phyloP scores from a whole-genome alignment of 2,797 vertebrate species.

The Neosalanx taihuensis region DNA sequence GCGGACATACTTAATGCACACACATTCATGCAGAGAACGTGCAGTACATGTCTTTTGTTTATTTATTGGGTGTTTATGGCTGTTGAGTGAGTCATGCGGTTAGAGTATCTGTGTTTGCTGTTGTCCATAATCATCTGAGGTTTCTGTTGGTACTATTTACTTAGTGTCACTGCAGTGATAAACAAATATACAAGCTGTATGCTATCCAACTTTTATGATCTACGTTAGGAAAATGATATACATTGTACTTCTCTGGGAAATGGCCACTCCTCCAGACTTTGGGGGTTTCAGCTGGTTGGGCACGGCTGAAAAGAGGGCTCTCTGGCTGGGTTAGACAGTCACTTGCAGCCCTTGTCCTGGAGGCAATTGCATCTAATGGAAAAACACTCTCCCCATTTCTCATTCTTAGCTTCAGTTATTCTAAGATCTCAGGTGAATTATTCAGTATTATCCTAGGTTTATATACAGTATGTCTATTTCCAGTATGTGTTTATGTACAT shows the following conservation, averaged over 20 bases:
- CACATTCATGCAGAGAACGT: background rate
- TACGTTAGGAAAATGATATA: no score
- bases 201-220: no score
- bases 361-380: background rate
- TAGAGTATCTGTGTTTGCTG: no score
- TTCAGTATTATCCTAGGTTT: no score
- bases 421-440: no score
- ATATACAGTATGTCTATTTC: no score
- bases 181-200: no score
- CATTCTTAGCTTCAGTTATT: no score
- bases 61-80: background rate
- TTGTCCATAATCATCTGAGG: background rate
- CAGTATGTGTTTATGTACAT: no score
- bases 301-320: conserved; percentile 1
- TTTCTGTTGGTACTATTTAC: background rate
- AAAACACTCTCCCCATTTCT: background rate
- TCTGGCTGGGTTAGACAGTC: conserved; percentile 4
- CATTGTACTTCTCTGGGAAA: no score
- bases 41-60: background rate
- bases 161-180: background rate
- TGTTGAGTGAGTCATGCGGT: background rate
- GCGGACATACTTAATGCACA: conserved; percentile 10
- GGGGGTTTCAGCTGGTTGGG: background rate
- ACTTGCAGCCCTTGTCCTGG: background rate
- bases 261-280: no score